Conservation (phyloP, 2,113 vertebrate genomes). For the Zootoca vivipara region DNA sequence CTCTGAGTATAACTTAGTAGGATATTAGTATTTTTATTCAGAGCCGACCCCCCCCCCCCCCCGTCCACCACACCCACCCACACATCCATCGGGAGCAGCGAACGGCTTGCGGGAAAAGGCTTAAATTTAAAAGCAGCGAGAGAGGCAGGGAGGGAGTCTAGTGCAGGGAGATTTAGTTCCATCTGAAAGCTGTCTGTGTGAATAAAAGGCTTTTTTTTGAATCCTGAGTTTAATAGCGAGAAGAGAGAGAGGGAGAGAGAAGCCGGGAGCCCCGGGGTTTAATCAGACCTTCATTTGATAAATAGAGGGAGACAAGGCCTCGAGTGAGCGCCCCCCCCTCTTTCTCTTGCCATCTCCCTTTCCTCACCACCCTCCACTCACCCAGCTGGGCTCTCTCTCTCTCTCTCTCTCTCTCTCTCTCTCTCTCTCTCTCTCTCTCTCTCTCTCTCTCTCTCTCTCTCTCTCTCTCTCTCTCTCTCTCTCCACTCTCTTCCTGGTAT, state of each 20-base stretch:
- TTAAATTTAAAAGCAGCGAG: constrained; percentile 39
- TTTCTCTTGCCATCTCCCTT: not conserved
- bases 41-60: no score
- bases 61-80: no score
- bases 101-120: constrained; percentile 27
- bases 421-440: not conserved
- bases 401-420: not conserved
- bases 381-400: not conserved
- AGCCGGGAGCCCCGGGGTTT: constrained; percentile 66
- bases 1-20: no score
- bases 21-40: no score
- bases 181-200: constrained; percentile 77
- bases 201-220: constrained; percentile 77
- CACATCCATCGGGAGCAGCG: not conserved
- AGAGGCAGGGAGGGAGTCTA: constrained; percentile 24
- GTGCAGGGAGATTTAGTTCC: constrained; percentile 74
- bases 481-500: not conserved
- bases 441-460: not conserved
- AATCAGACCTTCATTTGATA: constrained; percentile 65
- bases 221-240: constrained; percentile 64
- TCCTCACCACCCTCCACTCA: no score
- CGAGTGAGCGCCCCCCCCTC: not conserved
- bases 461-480: not conserved
- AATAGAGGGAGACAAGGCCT: constrained; percentile 68
- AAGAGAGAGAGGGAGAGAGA: constrained; percentile 57